Evolutionary conservation across 2,888 invertebrate genomes (phyloP).

Genomic region (Deroplatys truncata): DNA sequence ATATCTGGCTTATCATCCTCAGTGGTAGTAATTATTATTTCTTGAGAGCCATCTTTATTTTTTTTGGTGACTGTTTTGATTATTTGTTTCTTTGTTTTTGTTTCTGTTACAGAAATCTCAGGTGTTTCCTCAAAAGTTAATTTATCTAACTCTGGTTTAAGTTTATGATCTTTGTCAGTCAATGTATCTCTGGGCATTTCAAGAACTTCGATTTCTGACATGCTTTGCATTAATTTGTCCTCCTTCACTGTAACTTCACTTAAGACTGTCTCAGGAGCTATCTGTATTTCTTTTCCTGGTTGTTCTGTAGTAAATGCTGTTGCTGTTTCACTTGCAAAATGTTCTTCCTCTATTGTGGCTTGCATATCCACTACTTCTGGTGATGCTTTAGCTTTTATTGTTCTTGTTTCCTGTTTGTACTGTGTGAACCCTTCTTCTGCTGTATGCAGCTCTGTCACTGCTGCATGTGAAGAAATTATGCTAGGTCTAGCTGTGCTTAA

Average conservation of each 20-base stretch:
- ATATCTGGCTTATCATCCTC: background rate
- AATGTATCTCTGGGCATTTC: too few relatives aligned
- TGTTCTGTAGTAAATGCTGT: too few relatives aligned
- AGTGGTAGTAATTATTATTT: background rate
- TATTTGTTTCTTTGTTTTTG: background rate
- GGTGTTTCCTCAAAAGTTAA: background rate
- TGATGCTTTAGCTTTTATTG: background rate
- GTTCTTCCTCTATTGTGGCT: background rate
- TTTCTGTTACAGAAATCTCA: background rate
- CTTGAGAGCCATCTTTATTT: background rate
- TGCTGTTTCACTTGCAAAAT: background rate
- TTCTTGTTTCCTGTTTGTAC: background rate
- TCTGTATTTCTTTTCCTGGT: too few relatives aligned
- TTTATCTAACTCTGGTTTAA: too few relatives aligned
- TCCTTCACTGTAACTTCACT: too few relatives aligned
- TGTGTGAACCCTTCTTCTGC: background rate
- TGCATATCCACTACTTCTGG: background rate
- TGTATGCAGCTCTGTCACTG: slow-evolving; percentile 10
- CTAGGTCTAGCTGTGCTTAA: background rate
- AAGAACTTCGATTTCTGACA: too few relatives aligned
- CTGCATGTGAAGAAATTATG: slow-evolving; percentile 4
- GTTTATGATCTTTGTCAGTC: too few relatives aligned
- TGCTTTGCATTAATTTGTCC: too few relatives aligned
- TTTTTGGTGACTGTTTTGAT: background rate
- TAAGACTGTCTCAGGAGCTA: too few relatives aligned